Evolutionary conservation across 2,797 vertebrate genomes (phyloP).

Genomic region (Macropus fuliginosus): DNA sequence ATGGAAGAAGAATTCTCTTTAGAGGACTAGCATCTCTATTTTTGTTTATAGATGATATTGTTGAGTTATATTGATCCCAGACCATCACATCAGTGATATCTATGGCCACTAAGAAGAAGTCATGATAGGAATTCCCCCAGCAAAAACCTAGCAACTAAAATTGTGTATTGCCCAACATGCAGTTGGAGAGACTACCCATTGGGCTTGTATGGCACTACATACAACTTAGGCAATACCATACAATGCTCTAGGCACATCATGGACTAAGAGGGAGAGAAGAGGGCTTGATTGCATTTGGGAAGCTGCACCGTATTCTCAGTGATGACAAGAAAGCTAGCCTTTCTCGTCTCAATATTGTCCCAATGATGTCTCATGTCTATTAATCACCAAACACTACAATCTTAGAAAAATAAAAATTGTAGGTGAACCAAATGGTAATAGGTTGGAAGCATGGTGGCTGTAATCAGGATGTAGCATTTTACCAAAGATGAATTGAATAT

Average conservation of each 20-base stretch:
- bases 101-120: neutral
- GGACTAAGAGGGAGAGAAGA: neutral
- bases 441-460: neutral
- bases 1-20: neutral
- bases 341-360: neutral
- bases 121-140: neutral
- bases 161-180: neutral
- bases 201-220: too few species aligned
- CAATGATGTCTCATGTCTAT: neutral
- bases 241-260: neutral
- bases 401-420: neutral
- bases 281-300: neutral
- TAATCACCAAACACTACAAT: neutral
- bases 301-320: neutral
- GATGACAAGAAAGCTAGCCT: neutral
- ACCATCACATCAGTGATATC: neutral
- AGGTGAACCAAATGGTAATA: neutral
- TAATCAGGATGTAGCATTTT: neutral
- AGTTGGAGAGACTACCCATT: neutral
- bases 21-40: neutral
- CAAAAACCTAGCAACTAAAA: neutral
- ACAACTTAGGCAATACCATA: neutral
- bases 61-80: neutral
- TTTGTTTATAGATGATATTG: neutral
- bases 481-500: neutral